Conservation (phyloP, 2,797 vertebrate genomes). For the Clamator glandarius region DNA sequence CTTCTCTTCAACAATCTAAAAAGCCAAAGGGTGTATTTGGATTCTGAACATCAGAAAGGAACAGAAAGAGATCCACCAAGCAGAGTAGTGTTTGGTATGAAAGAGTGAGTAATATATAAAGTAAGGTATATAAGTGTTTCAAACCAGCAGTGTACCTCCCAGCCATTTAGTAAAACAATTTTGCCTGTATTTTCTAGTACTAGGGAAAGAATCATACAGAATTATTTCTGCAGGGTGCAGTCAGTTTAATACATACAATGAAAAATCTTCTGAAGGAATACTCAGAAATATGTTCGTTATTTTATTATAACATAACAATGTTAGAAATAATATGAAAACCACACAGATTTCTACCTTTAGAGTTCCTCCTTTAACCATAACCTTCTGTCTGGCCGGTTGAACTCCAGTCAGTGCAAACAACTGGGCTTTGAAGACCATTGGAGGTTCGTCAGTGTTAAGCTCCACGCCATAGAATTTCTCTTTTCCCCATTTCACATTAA, state of each 20-base stretch:
- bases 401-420: conserved; percentile 97
- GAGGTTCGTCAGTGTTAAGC: conserved; percentile 96
- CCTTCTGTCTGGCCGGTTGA: conserved; percentile 97
- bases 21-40: background rate
- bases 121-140: background rate
- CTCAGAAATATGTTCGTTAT: fast-evolving
- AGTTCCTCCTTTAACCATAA: conserved; percentile 99
- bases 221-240: background rate
- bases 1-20: background rate
- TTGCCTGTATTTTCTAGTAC: background rate
- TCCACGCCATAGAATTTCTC: conserved; percentile 98
- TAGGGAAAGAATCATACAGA: background rate
- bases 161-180: background rate
- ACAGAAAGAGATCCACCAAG: background rate
- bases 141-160: background rate
- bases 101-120: background rate
- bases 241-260: background rate
- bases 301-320: background rate
- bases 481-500: conserved; percentile 99
- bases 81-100: background rate
- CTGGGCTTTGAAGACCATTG: conserved; percentile 99
- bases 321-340: background rate
- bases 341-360: conserved; percentile 85
- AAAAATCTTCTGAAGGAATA: background rate
- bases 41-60: background rate